Conservation (phyloP, 1,140 invertebrate species). For the Metopolophium dirhodum region DNA sequence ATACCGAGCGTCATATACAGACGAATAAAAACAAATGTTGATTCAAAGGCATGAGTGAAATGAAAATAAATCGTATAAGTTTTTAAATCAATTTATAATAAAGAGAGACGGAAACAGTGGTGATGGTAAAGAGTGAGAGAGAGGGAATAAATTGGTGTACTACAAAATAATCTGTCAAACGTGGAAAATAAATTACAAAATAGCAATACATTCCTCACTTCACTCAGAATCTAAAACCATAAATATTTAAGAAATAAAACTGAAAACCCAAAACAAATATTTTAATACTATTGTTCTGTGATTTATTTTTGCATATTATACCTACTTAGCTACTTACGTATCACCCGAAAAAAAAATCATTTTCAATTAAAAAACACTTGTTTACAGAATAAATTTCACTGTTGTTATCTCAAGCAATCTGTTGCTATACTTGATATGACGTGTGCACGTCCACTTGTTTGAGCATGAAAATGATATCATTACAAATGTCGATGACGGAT, state of each 20-base stretch:
- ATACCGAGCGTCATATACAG: neutral
- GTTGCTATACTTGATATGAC: too few relatives aligned
- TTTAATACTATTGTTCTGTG: too few relatives aligned
- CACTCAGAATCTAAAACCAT: neutral
- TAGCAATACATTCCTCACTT: neutral
- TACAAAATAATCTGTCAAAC: slow-evolving; percentile 8
- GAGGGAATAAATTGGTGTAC: neutral
- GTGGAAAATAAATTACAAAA: neutral
- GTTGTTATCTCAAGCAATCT: too few relatives aligned
- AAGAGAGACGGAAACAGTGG: neutral
- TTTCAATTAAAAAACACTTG: too few relatives aligned
- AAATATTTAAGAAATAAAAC: neutral
- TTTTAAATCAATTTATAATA: slow-evolving; percentile 6
- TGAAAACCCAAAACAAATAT: too few relatives aligned
- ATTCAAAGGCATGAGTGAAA: neutral
- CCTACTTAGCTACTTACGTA: too few relatives aligned
- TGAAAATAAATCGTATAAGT: slow-evolving; percentile 7
- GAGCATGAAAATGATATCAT: too few relatives aligned
- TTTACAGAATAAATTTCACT: too few relatives aligned
- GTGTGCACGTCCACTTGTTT: too few relatives aligned
- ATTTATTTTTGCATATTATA: too few relatives aligned
- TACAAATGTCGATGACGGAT: neutral
- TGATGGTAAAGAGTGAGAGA: neutral
- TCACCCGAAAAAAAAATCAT: too few relatives aligned
- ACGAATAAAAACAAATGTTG: slow-evolving; percentile 12